Conservation (phyloP, 1,140 invertebrate genomes). For the Sogatella furcifera region DNA sequence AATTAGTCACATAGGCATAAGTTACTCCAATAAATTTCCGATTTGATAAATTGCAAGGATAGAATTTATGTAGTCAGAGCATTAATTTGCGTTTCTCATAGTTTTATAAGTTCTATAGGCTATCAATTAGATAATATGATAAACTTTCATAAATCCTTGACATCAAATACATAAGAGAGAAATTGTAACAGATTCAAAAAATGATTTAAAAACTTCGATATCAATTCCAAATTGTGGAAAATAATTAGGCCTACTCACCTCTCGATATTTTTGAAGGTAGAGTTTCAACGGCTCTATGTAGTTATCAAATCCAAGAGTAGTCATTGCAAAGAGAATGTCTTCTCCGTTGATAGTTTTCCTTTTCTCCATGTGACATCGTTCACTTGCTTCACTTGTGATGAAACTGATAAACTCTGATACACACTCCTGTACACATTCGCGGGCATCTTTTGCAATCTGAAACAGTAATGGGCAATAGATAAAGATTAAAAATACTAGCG, state of each 20-base stretch:
- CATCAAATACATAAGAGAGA: background rate
- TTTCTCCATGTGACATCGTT: constrained; percentile 94
- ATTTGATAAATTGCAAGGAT: no score
- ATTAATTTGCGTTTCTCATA: no score
- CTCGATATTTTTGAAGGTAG: constrained; percentile 94
- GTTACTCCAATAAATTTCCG: no score
- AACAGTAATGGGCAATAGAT: constrained; percentile 22
- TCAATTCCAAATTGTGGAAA: background rate
- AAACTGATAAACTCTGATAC: constrained; percentile 99
- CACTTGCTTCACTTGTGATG: constrained; percentile 96
- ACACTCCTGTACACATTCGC: constrained; percentile 99
- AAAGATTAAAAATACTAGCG: no score
- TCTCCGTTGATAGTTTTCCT: constrained; percentile 99
- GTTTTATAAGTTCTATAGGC: no score
- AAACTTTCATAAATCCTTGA: background rate
- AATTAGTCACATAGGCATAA: no score
- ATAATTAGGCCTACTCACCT: constrained; percentile 39
- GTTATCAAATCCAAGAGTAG: constrained; percentile 93
- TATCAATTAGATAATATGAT: no score
- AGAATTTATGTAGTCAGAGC: no score
- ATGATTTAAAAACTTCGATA: background rate
- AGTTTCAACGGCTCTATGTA: constrained; percentile 95
- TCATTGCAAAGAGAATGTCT: constrained; percentile 95
- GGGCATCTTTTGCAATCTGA: constrained; percentile 95
- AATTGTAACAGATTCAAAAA: background rate